Conservation (phyloP, 1,140 invertebrate genomes). For the Eriosoma lanigerum region DNA sequence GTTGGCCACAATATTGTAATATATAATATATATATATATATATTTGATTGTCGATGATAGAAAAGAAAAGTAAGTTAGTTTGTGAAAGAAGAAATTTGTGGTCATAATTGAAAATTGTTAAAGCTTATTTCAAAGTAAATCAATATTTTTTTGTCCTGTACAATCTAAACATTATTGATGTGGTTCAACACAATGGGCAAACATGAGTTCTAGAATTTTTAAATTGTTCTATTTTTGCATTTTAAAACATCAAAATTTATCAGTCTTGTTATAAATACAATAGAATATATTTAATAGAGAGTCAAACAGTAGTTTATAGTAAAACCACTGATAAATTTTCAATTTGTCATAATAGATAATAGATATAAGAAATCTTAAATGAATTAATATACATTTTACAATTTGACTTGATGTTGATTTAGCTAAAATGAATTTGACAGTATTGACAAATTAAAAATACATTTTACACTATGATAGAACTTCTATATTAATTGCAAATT, state of each 20-base stretch:
- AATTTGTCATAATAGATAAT: constrained; percentile 4
- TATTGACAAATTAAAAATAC: background rate
- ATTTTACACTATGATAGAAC: background rate
- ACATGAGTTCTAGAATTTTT: background rate
- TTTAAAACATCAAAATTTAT: constrained; percentile 45
- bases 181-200: background rate
- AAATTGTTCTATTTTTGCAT: constrained; percentile 19
- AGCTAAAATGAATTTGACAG: constrained; percentile 9
- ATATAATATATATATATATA: constrained; percentile 24
- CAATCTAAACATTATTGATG: background rate
- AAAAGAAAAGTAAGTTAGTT: constrained; percentile 10
- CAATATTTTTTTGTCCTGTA: constrained; percentile 15
- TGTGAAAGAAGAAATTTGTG: constrained; percentile 16
- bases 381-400: constrained; percentile 17
- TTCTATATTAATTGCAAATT: background rate
- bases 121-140: constrained; percentile 9
- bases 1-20: constrained; percentile 46
- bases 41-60: constrained; percentile 45
- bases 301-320: background rate
- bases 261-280: constrained; percentile 44
- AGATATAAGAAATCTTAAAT: background rate
- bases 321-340: background rate
- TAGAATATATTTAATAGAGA: constrained; percentile 24
- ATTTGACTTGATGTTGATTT: constrained; percentile 27
- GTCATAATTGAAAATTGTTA: constrained; percentile 4